A percentile compares a stretch with the other conserved stretches of the same genome.
Conservation (phyloP, 2,113 vertebrate species). For the Albula goreensis region DNA sequence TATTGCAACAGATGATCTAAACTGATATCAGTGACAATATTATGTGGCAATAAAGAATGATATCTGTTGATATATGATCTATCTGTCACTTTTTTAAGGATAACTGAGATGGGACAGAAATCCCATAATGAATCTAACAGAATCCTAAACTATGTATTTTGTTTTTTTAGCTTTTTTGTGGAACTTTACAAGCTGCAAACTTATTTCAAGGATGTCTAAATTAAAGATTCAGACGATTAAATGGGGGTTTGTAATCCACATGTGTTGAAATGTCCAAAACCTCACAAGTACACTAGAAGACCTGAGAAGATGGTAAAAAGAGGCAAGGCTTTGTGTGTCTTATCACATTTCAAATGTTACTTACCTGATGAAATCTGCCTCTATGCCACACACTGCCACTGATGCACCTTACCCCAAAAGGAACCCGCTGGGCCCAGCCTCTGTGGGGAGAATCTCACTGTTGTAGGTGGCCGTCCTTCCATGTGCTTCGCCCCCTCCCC, state of each 20-base stretch:
- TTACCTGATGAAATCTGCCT: conserved; percentile 65
- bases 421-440: conserved; percentile 65
- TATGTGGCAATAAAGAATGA: too few species aligned
- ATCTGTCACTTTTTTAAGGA: too few species aligned
- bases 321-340: not conserved
- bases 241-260: not conserved
- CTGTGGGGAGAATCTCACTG: conserved; percentile 62
- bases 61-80: too few species aligned
- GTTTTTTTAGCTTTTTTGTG: not conserved
- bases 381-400: conserved; percentile 66
- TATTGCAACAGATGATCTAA: too few species aligned
- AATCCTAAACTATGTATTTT: not conserved
- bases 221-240: not conserved
- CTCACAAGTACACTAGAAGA: not conserved
- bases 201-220: too few species aligned
- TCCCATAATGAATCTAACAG: too few species aligned
- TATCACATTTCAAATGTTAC: conserved; percentile 7
- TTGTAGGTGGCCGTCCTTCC: conserved; percentile 70
- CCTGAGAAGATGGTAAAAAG: not conserved
- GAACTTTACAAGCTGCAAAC: too few species aligned
- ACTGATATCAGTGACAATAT: too few species aligned
- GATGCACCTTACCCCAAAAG: conserved; percentile 71
- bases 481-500: not conserved
- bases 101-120: too few species aligned
- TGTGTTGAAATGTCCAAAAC: not conserved